These are phyloP conservation scores for Gymnothorax reevesii DNA, from an alignment of 2,797 vertebrate genomes.

Conservation along the genomic window DNA sequence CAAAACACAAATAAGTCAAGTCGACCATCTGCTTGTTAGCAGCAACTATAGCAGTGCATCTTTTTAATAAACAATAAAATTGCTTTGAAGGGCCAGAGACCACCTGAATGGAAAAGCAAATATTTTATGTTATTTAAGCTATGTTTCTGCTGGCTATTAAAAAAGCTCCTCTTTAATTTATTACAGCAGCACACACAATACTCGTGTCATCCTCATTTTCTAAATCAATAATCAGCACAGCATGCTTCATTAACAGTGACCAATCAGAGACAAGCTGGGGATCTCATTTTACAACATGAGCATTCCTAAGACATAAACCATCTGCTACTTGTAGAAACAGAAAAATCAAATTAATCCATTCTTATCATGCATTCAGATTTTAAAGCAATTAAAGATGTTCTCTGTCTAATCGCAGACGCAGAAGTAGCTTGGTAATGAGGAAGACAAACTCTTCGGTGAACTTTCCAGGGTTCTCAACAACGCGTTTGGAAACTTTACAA, in stretches of 20 bases:
- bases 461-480: constrained; percentile 97
- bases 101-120: constrained; percentile 96
- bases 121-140: constrained; percentile 96
- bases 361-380: constrained; percentile 99
- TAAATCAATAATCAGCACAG: constrained; percentile 99
- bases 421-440: constrained; percentile 98
- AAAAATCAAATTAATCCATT: constrained; percentile 99
- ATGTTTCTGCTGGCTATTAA: constrained; percentile 90
- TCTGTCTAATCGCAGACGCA: constrained; percentile 99
- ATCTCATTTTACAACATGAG: constrained; percentile 99
- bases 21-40: constrained; percentile 99
- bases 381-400: constrained; percentile 99
- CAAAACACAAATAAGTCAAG: constrained; percentile 99
- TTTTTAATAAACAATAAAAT: constrained; percentile 99
- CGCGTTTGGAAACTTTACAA: constrained; percentile 99
- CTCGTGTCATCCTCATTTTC: constrained; percentile 99
- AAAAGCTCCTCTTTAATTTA: constrained; percentile 98
- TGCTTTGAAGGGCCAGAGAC: constrained; percentile 92
- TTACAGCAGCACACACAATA: constrained; percentile 96
- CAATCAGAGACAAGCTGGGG: constrained; percentile 99
- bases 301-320: constrained; percentile 99
- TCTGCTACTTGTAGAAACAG: constrained; percentile 99
- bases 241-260: constrained; percentile 99
- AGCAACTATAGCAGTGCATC: constrained; percentile 97
- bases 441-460: constrained; percentile 99